Evolutionary conservation across 1,140 invertebrate genomes (phyloP).

Genomic region (Drosophila willistoni): DNA sequence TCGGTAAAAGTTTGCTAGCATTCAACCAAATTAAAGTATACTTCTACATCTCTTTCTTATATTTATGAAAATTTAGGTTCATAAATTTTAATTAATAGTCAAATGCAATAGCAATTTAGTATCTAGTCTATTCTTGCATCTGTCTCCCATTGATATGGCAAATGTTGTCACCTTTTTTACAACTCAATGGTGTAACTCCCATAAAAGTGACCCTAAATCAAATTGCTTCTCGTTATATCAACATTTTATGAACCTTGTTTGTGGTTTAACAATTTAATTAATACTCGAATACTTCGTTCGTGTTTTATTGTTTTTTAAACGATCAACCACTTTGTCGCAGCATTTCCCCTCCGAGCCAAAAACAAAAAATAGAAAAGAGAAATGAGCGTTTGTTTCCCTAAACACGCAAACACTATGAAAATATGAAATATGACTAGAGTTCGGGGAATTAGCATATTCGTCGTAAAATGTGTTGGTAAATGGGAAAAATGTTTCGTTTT

Average conservation of each 20-base stretch:
- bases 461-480: constrained; percentile 54
- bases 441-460: constrained; percentile 67
- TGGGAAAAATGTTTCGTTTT: constrained; percentile 16
- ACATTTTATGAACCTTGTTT: constrained; percentile 63
- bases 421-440: constrained; percentile 72
- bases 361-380: not conserved
- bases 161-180: constrained; percentile 38
- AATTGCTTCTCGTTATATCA: constrained; percentile 27
- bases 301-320: constrained; percentile 82
- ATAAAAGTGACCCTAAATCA: constrained; percentile 46
- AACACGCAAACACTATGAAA: constrained; percentile 59
- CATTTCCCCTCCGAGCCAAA: constrained; percentile 32
- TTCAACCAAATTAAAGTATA: no score
- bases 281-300: constrained; percentile 54
- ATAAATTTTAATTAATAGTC: not conserved
- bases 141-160: not conserved
- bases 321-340: constrained; percentile 75
- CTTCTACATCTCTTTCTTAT: no score
- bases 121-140: not conserved
- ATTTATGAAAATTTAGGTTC: no score
- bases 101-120: not conserved
- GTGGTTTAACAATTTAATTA: constrained; percentile 78
- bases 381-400: constrained; percentile 15
- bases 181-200: constrained; percentile 28
- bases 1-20: no score